phyloP scores from a whole-genome alignment of 1,140 invertebrate genomes.

The Diorhabda sublineata region DNA sequence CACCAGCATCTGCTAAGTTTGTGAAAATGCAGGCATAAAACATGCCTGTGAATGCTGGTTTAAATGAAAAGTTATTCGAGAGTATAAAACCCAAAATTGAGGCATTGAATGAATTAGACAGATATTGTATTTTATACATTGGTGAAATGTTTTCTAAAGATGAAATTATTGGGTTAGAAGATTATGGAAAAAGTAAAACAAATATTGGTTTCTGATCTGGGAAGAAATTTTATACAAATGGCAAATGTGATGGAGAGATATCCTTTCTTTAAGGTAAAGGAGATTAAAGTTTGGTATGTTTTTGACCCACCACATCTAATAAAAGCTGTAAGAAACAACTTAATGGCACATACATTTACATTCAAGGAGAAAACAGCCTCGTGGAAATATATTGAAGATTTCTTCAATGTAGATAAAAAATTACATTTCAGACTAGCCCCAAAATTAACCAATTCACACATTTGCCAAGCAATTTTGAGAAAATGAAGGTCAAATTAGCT shows the following conservation, averaged over 20 bases:
- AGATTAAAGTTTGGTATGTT: background rate
- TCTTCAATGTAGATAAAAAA: background rate
- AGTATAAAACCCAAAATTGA: no score
- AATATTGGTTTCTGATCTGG: slow-evolving; percentile 8
- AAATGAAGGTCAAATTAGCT: background rate
- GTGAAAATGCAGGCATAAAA: no score
- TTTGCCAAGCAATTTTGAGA: background rate
- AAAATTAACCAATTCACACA: slow-evolving; percentile 5
- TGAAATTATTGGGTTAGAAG: slow-evolving; percentile 16
- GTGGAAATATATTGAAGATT: slow-evolving; percentile 7
- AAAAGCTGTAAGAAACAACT: slow-evolving; percentile 10
- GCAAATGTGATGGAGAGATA: background rate
- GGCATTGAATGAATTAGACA: no score
- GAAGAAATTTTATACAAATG: background rate
- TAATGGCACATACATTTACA: background rate
- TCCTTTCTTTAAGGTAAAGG: background rate
- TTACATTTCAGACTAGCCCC: background rate
- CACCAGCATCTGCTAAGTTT: no score
- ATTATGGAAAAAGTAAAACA: background rate
- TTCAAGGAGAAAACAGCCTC: background rate
- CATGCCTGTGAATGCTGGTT: no score
- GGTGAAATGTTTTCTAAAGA: background rate
- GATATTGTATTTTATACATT: no score
- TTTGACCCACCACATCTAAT: background rate
- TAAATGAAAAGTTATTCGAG: no score